Evolutionary conservation across 2,113 vertebrate species (phyloP), one percentile per base, ranked within the genome.

Genomic region (Amazona vittata): DNA sequence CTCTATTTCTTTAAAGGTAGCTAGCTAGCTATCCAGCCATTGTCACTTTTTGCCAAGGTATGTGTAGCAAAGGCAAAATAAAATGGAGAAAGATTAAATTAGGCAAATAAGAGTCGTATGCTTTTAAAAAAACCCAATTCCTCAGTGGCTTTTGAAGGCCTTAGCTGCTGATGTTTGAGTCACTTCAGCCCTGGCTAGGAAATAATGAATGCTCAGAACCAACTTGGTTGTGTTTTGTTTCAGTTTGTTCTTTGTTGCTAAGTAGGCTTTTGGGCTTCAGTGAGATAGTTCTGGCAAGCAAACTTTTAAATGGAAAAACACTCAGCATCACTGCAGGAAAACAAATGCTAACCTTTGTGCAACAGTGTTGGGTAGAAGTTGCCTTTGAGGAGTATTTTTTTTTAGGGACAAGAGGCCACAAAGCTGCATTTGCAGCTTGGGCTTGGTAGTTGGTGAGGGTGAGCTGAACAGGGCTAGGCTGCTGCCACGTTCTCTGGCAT

Each of bases 231-330:
- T 81, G 90, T 94, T 96, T 83, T 94, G 76, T 89, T 96, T 94
- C 46, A 73, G 53, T 94, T 93, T 96, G 67, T 83, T 88, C 47
- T 90, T 73, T 95, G 94, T 95, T 96, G 86, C 89, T 89, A 86
- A 78, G 93, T 89, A 91, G 77, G 19, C 86, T 91, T 89, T 11
- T 62, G 41, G 65, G 64, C n/a, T 94, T 93, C 41, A 79, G 50
- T 41, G 65, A 94, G 74, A 50, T 37, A 62, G 74, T 84, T 96
- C 65, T 4, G 5, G 55, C 77, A 89, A 69, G 73, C 55, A 93
- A 44, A 22, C 53, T 85, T 91, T 64, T 73, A 71, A 85, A 71
- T 79, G 78, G 84, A 91, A 91, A 79, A 95, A 57, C 47, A 26
- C n/a, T 78, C 80, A 78, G 65, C 55, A 71, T 91, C 39, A 12